Base-by-base conservation (phyloP, 2,888 invertebrate species). In the Patella ulyssiponensis region DNA sequence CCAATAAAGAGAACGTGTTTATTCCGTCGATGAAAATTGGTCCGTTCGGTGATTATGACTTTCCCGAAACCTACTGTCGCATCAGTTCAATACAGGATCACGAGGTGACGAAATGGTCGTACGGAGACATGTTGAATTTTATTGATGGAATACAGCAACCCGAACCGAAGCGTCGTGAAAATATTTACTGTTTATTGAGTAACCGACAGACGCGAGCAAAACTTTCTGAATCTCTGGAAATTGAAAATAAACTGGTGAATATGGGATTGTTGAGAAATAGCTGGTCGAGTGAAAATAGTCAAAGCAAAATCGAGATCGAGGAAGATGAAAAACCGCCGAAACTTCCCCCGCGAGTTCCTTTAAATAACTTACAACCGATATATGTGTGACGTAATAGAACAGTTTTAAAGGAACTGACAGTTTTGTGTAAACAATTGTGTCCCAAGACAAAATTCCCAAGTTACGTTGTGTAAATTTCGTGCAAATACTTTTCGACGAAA, bases 191-290 rank as follows among this genome's bases (percentile, higher is more conserved):
- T 20, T 69, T 84, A 64, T 79, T 84, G 23, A 78, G 78, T 74
- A 84, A 81, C 72, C 83, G 82, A 70, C 82, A 84, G 69, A 83
- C 82, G 20, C 74, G 84, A 33, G 84, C 83, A 20, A 82, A 83
- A 71, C 81, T 84, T 72, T 84, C 83, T 4, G 82, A 84, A 64
- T 84, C 84, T 12, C 75, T 84, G 56, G 84, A 84, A 77, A 81
- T 84, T n/a, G 84, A 84, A 74, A 82, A 82, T 33, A 77, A 82
- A 73, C 78, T 84, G 20, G 81, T 74, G 80, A 84, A 70, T 77
- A 81, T 69, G 85, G 78, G 81, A 69, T 69, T 81, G 17, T 69
- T 81, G 7, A 70, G 71, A 12, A 73, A 69, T 53, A 52, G 52
- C 23, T 51, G 71, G 69, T 51, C 44, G 23, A 12, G n/a, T 44